These are phyloP conservation scores for Gymnobelideus leadbeateri DNA, from an alignment of 2,113 vertebrate genomes.

Conservation along the genomic window DNA sequence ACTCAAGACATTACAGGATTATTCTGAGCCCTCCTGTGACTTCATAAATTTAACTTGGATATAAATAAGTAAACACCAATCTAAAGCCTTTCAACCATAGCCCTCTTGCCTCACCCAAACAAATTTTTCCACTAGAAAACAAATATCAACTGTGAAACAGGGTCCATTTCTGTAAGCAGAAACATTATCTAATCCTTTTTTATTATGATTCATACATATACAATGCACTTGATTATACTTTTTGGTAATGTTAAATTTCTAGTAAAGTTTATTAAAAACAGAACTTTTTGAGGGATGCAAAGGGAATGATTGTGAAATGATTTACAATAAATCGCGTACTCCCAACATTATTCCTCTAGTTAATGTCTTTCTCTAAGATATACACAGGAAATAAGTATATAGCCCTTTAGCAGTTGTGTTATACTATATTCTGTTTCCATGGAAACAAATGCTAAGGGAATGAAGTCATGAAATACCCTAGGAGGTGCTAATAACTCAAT, in stretches of 20 bases:
- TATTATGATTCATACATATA: constrained; percentile 73
- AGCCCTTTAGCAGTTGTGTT: constrained; percentile 63
- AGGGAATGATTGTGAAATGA: constrained; percentile 74
- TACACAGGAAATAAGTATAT: constrained; percentile 61
- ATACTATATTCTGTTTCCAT: constrained; percentile 73
- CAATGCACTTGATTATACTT: constrained; percentile 75
- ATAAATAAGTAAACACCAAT: constrained; percentile 56
- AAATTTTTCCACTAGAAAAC: constrained; percentile 64
- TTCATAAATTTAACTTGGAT: constrained; percentile 47
- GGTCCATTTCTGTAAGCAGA: constrained; percentile 72
- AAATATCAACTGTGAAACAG: constrained; percentile 71
- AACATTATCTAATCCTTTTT: constrained; percentile 72
- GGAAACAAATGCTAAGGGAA: constrained; percentile 65
- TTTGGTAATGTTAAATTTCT: constrained; percentile 75
- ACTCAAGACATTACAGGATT: not conserved
- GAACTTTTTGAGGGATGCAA: constrained; percentile 70
- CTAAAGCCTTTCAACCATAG: constrained; percentile 52
- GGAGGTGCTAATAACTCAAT: constrained; percentile 78
- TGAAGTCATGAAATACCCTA: constrained; percentile 76
- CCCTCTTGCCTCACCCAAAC: constrained; percentile 64
- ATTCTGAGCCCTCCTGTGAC: not conserved
- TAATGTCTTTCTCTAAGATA: constrained; percentile 68
- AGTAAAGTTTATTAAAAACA: constrained; percentile 83
- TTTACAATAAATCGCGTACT: constrained; percentile 68
- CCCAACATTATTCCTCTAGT: constrained; percentile 50